These are phyloP conservation scores for Drosophila nr. medialis DNA, from an alignment of 2,888 invertebrate genomes.

Conservation along the genomic window DNA sequence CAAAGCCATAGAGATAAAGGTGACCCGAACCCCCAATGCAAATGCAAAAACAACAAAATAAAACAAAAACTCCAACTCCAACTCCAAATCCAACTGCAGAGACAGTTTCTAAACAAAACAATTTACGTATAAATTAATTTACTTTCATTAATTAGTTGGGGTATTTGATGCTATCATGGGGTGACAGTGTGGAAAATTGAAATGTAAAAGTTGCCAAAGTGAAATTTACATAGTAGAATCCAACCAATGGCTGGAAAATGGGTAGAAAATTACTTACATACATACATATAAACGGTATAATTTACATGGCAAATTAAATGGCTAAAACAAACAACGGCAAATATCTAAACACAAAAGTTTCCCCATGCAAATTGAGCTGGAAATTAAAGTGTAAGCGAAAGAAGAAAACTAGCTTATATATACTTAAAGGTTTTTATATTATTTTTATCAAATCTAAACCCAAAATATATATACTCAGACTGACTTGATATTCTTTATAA, in stretches of 20 bases:
- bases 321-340: conserved; percentile 24
- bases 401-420: neutral
- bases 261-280: conserved; percentile 23
- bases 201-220: conserved; percentile 58
- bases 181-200: conserved; percentile 68
- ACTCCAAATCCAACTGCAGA: conserved; percentile 31
- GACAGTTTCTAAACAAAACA: conserved; percentile 72
- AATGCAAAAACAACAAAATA: conserved; percentile 3
- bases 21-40: conserved; percentile 28
- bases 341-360: conserved; percentile 6
- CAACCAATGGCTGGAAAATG: conserved; percentile 9
- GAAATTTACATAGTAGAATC: conserved; percentile 66
- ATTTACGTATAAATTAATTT: conserved; percentile 83
- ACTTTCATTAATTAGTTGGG: conserved; percentile 83
- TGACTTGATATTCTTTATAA: neutral
- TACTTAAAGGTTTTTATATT: neutral
- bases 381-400: neutral
- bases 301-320: conserved; percentile 44
- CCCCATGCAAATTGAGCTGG: conserved; percentile 10
- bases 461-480: neutral
- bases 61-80: conserved; percentile 14
- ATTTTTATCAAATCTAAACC: neutral
- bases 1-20: conserved; percentile 66
- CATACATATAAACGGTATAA: neutral
- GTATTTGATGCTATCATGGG: conserved; percentile 68